Conservation (phyloP, 2,888 invertebrate species). For the Lagria hirta region DNA sequence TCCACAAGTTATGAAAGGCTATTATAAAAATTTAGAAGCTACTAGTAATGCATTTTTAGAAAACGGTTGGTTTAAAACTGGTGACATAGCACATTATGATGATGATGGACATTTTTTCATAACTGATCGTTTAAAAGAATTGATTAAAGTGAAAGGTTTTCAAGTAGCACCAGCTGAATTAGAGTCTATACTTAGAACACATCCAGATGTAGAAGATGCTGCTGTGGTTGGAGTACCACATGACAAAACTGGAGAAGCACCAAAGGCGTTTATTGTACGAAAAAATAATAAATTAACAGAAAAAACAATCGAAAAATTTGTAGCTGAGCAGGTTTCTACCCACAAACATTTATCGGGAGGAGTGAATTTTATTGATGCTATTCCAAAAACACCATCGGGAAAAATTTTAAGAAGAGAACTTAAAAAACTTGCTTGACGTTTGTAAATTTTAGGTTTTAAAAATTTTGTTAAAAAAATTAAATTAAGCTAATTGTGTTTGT, state of each 20-base stretch:
- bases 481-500: too few species aligned
- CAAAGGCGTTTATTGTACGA: conserved; percentile 69
- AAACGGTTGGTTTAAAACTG: conserved; percentile 71
- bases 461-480: too few species aligned
- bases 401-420: conserved; percentile 72
- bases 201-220: conserved; percentile 73
- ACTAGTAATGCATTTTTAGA: conserved; percentile 64
- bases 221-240: conserved; percentile 79
- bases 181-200: conserved; percentile 69
- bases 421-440: too few species aligned
- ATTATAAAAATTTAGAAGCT: conserved; percentile 69
- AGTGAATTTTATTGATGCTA: conserved; percentile 64
- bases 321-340: conserved; percentile 65
- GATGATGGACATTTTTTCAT: conserved; percentile 66
- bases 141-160: conserved; percentile 62
- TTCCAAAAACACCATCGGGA: conserved; percentile 77
- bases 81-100: conserved; percentile 60
- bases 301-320: conserved; percentile 62
- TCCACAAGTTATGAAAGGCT: conserved; percentile 78
- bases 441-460: too few species aligned
- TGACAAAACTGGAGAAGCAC: conserved; percentile 67
- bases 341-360: conserved; percentile 73
- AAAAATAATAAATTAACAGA: conserved; percentile 52
- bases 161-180: conserved; percentile 81
- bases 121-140: conserved; percentile 73